Conservation (phyloP, 2,113 vertebrate species). For the Oreochromis niloticus region DNA sequence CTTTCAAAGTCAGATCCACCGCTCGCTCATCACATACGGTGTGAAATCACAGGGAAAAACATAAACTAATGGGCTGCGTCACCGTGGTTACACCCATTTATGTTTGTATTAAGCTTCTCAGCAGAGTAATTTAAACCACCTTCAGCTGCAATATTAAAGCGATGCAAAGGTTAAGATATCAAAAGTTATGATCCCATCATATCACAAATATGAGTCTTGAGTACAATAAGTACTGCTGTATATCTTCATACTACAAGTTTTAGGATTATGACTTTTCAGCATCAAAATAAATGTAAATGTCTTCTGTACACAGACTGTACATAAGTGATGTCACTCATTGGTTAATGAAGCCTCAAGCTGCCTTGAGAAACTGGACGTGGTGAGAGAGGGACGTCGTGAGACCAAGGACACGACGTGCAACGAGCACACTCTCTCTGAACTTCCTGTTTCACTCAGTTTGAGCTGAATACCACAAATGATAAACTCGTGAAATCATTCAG, state of each 20-base stretch:
- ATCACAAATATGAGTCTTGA: background rate
- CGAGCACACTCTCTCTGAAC: background rate
- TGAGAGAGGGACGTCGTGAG: accelerated
- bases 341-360: background rate
- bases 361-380: accelerated
- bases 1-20: background rate
- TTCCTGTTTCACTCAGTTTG: background rate
- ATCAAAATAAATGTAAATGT: background rate
- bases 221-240: background rate
- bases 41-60: background rate
- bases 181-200: background rate
- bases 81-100: background rate
- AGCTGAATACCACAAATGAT: background rate
- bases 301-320: background rate
- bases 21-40: accelerated
- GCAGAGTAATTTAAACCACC: background rate
- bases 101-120: background rate
- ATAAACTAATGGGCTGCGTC: accelerated
- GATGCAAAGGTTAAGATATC: background rate
- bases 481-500: background rate
- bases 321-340: accelerated
- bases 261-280: background rate
- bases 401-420: accelerated
- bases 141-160: background rate
- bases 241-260: background rate